Base-by-base conservation (phyloP, 2,888 invertebrate species). In the Plagodis pulveraria region DNA sequence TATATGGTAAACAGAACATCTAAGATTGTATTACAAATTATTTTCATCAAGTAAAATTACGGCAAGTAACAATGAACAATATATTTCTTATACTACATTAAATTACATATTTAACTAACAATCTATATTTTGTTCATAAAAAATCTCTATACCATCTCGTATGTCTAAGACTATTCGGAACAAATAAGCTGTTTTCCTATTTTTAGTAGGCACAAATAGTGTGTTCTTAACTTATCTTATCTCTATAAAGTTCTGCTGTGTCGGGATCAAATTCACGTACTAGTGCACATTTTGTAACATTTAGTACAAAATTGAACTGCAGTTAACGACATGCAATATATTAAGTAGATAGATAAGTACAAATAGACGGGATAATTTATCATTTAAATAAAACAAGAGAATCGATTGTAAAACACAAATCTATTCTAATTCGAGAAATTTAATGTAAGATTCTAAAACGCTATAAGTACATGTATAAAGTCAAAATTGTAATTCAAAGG, bases 151-250 rank as follows among this genome's bases (percentile, higher is more conserved):
- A 47, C 11, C 8, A 35, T 45, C 22, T 49, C 49, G 32, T 38
- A 49, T 34, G 35, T 47, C 12, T 46, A 50, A 50, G 32, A 47
- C 11, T 52, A 43, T 38, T 41, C 22, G 10, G 45, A 53, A 58
- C 44, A 49, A 53, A 34, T 11, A 32, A 22, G 35, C 40, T 47
- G 43, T 38, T 47, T 58, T n/a, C 41, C 49, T 56, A 64, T 52
- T 57, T 54, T 55, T 54, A 55, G 52, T 57, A 63, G 66, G 63
- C 66, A 66, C 66, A 59, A 58, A 58, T 63, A 61, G 63, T 66
- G 55, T 65, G 50, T 46, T 58, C 41, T 58, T 61, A 65, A 51
- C 52, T 63, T 54, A 51, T 47, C 60, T 61, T 58, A 58, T 46
- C 49, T 52, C 6, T 50, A 42, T 53, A 48, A 60, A 45, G 43